Conservation (phyloP, 2,888 invertebrate genomes). For the Caenorhabditis virilis region DNA sequence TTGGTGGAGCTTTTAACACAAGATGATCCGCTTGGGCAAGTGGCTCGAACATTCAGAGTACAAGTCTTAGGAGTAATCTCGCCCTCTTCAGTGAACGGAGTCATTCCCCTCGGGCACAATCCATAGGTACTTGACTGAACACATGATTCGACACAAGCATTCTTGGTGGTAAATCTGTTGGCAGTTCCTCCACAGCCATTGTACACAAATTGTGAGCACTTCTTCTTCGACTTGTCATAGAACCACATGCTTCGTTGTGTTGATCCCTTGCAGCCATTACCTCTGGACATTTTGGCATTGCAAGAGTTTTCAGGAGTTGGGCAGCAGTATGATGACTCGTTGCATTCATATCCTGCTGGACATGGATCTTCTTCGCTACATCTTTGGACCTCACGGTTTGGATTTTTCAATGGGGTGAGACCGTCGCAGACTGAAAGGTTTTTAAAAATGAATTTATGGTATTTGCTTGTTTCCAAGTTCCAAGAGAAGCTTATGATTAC, state of each 20-base stretch:
- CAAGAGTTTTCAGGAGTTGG: conserved; percentile 62
- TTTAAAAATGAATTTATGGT: too few relatives aligned
- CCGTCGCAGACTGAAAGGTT: conserved; percentile 63
- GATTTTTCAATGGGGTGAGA: conserved; percentile 60
- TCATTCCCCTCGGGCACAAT: conserved; percentile 66
- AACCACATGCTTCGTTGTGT: conserved; percentile 60
- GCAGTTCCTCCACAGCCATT: conserved; percentile 65
- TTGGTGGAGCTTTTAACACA: conserved; percentile 63
- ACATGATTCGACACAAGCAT: conserved; percentile 58
- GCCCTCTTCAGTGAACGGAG: conserved; percentile 49
- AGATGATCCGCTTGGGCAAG: conserved; percentile 61
- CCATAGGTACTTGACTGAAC: conserved; percentile 54
- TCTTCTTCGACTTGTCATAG: conserved; percentile 55
- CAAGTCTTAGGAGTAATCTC: conserved; percentile 52
- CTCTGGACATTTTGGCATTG: conserved; percentile 50
- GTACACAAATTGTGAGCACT: conserved; percentile 63
- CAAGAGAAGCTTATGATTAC: too few relatives aligned
- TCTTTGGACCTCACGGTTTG: conserved; percentile 60
- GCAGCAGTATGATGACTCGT: conserved; percentile 60
- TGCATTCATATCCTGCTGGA: conserved; percentile 63
- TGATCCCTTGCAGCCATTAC: conserved; percentile 55
- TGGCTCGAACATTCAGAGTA: conserved; percentile 51
- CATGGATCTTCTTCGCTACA: conserved; percentile 60
- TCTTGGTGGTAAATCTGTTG: conserved; percentile 60
- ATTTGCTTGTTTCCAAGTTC: too few relatives aligned